Evolutionary conservation across 2,888 invertebrate species (phyloP), one percentile per base, ranked within the genome.

Genomic region (Penaeus monodon): DNA sequence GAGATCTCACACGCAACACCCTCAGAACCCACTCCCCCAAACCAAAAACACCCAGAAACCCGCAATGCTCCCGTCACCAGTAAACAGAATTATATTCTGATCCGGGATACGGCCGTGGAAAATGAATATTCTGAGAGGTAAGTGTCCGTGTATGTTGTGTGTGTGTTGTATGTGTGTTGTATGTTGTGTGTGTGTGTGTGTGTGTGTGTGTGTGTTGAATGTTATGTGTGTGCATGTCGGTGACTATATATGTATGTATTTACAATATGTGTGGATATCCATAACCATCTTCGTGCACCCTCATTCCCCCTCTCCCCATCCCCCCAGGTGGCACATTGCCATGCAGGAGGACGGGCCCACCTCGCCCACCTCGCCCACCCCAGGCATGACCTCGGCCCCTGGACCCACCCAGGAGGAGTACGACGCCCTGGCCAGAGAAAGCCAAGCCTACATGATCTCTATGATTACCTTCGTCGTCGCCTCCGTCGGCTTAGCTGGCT

Each of bases 401-500:
- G 29, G 49, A 27, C 27, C 12, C 10, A 38, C 64, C 22, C 70
- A 70, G 66, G 68, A 27, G 3, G 78, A 70, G 4, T 84, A 83
- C 76, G 44, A 84, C 24, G 22, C 24, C 57, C 3, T 88, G 17
- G 33, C 77, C n/a, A n/a, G 70, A 10, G 82, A 89, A 70, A 64
- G 85, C 2, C 33, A 88, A 20, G 66, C 78, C 66, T 88, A 44
- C 76, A 82, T 88, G 83, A 88, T 84, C 63, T 38, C 79, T 57
- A 89, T 89, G 89, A 89, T 89, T 27, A 88, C 85, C 68, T 89
- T 89, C 73, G 44, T 89, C 24, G 57, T 89, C 27, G 68, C 82
- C 27, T 38, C 76, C 12, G 87, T 76, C 3, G 29, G 38, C 33
- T 49, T 78, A 17, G 73, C 70, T 29, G 64, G 38, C 24, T 57